Conservation (phyloP, 1,140 invertebrate species). For the Drosophila azteca region DNA sequence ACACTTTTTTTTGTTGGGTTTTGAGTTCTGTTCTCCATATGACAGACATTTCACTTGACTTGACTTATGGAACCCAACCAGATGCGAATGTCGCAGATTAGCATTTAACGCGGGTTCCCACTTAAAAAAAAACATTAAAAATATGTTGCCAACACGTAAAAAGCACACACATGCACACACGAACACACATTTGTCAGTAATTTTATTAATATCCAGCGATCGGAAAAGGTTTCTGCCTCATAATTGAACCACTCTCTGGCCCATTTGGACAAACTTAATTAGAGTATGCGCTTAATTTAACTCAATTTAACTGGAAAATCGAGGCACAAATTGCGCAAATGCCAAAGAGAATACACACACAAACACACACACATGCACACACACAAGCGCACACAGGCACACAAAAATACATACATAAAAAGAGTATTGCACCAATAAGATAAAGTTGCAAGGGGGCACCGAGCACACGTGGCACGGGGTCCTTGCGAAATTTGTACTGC, state of each 20-base stretch:
- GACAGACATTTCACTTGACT: slow-evolving; percentile 63
- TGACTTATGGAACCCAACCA: slow-evolving; percentile 44
- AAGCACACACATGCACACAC: not conserved
- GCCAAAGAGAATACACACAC: slow-evolving; percentile 17
- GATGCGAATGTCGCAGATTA: slow-evolving; percentile 38
- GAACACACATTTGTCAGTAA: slow-evolving; percentile 54
- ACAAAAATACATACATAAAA: slow-evolving; percentile 8
- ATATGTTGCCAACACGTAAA: slow-evolving; percentile 25
- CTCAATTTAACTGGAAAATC: slow-evolving; percentile 68
- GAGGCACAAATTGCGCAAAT: slow-evolving; percentile 55
- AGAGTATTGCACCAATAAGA: slow-evolving; percentile 3
- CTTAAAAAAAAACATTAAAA: slow-evolving; percentile 30
- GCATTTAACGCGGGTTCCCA: slow-evolving; percentile 51
- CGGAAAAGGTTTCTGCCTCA: slow-evolving; percentile 46
- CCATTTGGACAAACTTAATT: slow-evolving; percentile 71
- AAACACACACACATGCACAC: too few species aligned
- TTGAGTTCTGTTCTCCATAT: slow-evolving; percentile 13
- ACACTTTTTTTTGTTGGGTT: slow-evolving; percentile 18
- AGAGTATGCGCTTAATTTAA: slow-evolving; percentile 67
- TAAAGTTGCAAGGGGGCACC: too few species aligned
- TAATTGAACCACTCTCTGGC: slow-evolving; percentile 63
- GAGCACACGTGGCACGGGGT: too few species aligned
- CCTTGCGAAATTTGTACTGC: too few species aligned
- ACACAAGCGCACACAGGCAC: slow-evolving; percentile 2
- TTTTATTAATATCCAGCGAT: slow-evolving; percentile 60